Evolutionary conservation across 2,888 invertebrate genomes (phyloP).

Genomic region (Dryobota labecula): DNA sequence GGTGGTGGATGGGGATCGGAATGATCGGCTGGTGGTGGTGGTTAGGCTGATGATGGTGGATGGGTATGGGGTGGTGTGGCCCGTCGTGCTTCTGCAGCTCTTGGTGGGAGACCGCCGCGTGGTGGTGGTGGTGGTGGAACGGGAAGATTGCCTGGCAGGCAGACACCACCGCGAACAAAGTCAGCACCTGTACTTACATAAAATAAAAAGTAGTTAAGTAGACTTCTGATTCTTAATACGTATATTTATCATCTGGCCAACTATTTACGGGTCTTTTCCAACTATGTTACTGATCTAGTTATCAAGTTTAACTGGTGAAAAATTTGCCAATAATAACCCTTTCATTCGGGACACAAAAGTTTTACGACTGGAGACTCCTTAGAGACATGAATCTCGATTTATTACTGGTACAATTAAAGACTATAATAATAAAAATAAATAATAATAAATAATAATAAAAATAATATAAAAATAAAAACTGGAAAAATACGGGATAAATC

Average conservation of each 20-base stretch:
- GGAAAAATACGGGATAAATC: too few relatives aligned
- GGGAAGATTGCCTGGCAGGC: constrained; percentile 85
- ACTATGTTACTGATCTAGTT: neutral
- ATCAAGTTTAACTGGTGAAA: constrained; percentile 7
- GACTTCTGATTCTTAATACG: neutral
- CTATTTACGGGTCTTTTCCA: too few relatives aligned
- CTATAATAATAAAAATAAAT: too few relatives aligned
- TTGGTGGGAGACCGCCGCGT: constrained; percentile 85
- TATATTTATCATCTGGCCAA: neutral
- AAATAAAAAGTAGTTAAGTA: neutral
- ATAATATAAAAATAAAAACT: too few relatives aligned
- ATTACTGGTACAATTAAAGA: neutral
- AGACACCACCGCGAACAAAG: constrained; percentile 76
- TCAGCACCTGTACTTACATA: constrained; percentile 72
- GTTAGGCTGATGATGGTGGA: constrained; percentile 73
- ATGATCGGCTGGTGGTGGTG: constrained; percentile 70
- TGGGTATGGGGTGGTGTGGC: constrained; percentile 76
- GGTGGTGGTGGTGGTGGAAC: constrained; percentile 79
- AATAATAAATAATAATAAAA: too few relatives aligned
- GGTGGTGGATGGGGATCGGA: constrained; percentile 73
- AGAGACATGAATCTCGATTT: constrained; percentile 6
- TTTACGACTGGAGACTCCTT: neutral
- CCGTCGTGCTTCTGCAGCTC: constrained; percentile 84
- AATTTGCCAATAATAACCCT: too few relatives aligned
- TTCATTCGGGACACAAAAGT: neutral